phyloP scores from a whole-genome alignment of 2,113 vertebrate genomes.

The Pachycephala philippinensis region DNA sequence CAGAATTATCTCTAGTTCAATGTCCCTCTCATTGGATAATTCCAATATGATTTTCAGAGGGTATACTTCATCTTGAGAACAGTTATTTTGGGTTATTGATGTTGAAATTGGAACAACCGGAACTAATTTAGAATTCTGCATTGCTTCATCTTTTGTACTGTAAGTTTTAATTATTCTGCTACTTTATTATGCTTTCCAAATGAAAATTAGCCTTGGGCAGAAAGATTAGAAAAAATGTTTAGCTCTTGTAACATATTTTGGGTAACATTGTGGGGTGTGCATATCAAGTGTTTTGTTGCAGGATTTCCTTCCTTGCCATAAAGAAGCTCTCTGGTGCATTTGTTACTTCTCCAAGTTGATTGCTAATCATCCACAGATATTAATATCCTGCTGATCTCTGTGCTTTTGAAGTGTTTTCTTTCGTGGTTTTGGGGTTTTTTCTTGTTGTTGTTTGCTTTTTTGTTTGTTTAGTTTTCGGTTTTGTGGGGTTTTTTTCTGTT shows the following conservation, averaged over 20 bases:
- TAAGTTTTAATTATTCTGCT: constrained; percentile 46
- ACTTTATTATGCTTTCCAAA: not conserved
- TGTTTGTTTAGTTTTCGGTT: not conserved
- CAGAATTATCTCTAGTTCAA: not conserved
- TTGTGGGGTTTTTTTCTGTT: not conserved
- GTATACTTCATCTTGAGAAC: constrained; percentile 14
- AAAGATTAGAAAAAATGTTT: constrained; percentile 25
- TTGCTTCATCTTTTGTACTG: constrained; percentile 23
- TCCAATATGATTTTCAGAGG: constrained; percentile 19
- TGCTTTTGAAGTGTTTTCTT: not conserved
- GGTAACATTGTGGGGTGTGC: not conserved
- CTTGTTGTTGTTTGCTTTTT: not conserved
- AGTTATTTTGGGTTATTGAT: not conserved
- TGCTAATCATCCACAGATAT: not conserved
- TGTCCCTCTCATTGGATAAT: not conserved
- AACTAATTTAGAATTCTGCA: constrained; percentile 32
- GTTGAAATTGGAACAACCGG: constrained; percentile 18
- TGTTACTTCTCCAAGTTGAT: not conserved
- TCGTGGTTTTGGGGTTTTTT: not conserved
- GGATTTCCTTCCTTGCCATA: not conserved
- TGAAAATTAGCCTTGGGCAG: not conserved
- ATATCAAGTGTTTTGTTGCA: not conserved
- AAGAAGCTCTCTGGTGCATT: not conserved
- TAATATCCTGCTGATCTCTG: not conserved
- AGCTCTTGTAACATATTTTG: not conserved